Percentiles rank a stretch among this genome's conserved stretches.
Conservation (phyloP, 1,140 invertebrate genomes). For the Plectrocnemia conspersa region DNA sequence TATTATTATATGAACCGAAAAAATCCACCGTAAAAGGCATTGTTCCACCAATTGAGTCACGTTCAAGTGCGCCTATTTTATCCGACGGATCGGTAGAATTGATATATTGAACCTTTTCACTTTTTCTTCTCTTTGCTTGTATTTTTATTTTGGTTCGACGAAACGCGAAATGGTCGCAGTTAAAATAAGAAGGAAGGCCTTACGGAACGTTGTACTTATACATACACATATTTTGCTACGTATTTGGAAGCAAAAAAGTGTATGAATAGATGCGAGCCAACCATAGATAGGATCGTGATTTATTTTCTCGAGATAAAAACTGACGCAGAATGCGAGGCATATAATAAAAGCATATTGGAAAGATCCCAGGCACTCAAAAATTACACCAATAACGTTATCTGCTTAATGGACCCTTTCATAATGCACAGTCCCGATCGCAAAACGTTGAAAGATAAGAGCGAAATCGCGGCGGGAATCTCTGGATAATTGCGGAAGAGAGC, state of each 20-base stretch:
- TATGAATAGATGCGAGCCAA: neutral
- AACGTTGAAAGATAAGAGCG: too few relatives aligned
- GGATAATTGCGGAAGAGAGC: too few relatives aligned
- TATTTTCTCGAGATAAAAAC: neutral
- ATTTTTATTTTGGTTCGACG: neutral
- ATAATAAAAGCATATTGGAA: too few relatives aligned
- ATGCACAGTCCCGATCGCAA: too few relatives aligned
- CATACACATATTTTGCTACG: too few relatives aligned
- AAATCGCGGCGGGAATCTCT: too few relatives aligned
- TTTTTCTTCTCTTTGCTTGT: neutral
- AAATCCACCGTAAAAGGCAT: neutral
- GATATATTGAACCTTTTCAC: constrained; percentile 6
- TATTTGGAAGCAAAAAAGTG: neutral
- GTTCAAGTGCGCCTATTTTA: neutral
- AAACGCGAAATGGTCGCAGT: neutral
- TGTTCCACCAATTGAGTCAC: constrained; percentile 8
- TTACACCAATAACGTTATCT: too few relatives aligned
- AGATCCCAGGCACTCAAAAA: too few relatives aligned
- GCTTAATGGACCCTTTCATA: too few relatives aligned
- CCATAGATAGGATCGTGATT: neutral
- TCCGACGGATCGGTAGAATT: neutral
- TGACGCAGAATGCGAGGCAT: too few relatives aligned
- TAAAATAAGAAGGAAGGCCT: neutral
- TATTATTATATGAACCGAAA: too few relatives aligned
- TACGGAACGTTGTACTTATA: too few relatives aligned